Base-by-base conservation (phyloP, 2,888 invertebrate species). In the Limnephilus rhombicus region DNA sequence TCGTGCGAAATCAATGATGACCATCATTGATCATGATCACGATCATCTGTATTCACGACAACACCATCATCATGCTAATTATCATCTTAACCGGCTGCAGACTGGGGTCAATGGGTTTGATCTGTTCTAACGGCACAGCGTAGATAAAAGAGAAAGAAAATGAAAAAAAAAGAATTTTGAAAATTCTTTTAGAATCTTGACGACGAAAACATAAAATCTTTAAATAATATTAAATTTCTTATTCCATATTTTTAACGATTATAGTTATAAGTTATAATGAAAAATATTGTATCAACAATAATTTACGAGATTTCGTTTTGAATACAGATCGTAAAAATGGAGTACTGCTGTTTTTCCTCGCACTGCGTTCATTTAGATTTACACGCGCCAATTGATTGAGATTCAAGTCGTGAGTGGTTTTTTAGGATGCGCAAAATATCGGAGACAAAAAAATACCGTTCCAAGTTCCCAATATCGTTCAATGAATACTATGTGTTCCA, bases 1-100 rank as follows among this genome's bases (percentile, higher is more conserved):
- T 34, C 45, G 41, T 31, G 81, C 89, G 13, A 89, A 89, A 89
- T 89, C 80, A 81, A 89, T 80, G 68, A 29, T n/a, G 80, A 15
- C n/a, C 89, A 89, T 89, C 18, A 89, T 89, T 89, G n/a, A 34
- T 82, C 13, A 34, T n/a, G 81, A 34, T 80, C 89, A 89, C 89
- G 89, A 89, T 29, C 29, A 41, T 86, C 49, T 86, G 82, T 18
- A 41, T 89, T 37, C 80, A 45, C 45, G 89, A 45, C 41, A 37
- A 29, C n/a, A 29, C n/a, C 41, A 89, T 82, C 81, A 89, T 89
- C 81, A 45, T 89, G 81, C 45, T 24, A 89, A 89, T 89, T 45
- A 86, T 5, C 37, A 41, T 18, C 80, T 88, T 88, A 9, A 68
- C 88, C 34, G 88, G 24, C 88, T 31, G 18, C 13, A n/a, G 13